Evolutionary conservation across 1,140 invertebrate species (phyloP).

Genomic region (Ganaspis sp.): DNA sequence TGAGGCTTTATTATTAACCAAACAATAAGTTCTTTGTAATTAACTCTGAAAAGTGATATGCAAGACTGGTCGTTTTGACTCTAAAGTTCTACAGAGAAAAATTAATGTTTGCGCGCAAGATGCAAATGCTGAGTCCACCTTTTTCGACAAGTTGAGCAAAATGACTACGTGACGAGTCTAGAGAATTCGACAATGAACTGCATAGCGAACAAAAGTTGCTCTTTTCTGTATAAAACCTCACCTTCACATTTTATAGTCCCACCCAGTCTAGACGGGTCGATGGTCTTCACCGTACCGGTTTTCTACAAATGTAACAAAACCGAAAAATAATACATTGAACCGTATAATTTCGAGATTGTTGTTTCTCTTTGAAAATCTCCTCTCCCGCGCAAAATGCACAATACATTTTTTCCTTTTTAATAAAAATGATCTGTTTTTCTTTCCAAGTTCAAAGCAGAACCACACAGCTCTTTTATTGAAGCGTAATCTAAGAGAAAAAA

Average conservation of each 20-base stretch:
- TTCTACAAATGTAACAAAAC: background rate
- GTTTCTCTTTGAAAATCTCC: background rate
- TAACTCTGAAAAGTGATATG: too few species aligned
- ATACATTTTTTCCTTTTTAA: background rate
- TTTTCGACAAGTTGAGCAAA: background rate
- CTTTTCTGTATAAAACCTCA: constrained; percentile 8
- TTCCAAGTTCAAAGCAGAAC: too few species aligned
- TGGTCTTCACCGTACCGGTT: constrained; percentile 13
- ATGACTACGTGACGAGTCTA: background rate
- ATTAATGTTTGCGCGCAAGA: background rate
- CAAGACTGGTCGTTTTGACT: too few species aligned
- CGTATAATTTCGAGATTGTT: background rate
- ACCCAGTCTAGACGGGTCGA: constrained; percentile 24
- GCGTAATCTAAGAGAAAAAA: too few species aligned
- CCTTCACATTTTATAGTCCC: constrained; percentile 22
- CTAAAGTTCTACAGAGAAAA: background rate
- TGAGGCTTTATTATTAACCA: too few species aligned
- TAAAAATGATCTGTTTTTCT: background rate
- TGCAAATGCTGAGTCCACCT: background rate
- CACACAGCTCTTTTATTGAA: too few species aligned
- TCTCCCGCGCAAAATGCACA: background rate
- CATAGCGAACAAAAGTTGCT: constrained; percentile 8
- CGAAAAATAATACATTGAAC: background rate
- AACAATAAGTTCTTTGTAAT: too few species aligned
- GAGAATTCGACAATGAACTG: constrained; percentile 8